phyloP scores from a whole-genome alignment of 1,140 invertebrate species.

The Cepaea nemoralis region DNA sequence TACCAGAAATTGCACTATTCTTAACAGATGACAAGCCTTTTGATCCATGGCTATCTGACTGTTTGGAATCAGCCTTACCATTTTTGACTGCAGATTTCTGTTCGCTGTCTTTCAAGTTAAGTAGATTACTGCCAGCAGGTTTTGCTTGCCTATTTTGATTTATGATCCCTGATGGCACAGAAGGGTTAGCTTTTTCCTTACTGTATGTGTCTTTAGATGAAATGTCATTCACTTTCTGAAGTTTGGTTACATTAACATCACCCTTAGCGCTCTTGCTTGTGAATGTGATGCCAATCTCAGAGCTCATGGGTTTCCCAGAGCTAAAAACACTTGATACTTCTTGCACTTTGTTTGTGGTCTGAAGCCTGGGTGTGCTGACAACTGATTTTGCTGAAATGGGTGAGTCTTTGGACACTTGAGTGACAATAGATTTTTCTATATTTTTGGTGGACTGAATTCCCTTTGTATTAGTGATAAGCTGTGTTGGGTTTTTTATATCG shows the following conservation, averaged over 20 bases:
- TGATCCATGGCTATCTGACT: neutral
- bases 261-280: neutral
- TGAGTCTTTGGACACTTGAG: neutral
- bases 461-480: neutral
- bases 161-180: constrained; percentile 6
- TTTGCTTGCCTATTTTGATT: neutral
- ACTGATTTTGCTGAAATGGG: neutral
- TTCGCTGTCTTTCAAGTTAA: neutral
- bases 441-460: neutral
- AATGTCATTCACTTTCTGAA: neutral
- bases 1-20: neutral
- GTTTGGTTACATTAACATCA: neutral
- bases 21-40: neutral
- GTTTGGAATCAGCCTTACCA: neutral
- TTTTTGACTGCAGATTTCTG: neutral
- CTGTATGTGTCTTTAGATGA: neutral
- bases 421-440: neutral
- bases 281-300: neutral
- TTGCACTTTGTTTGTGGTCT: neutral
- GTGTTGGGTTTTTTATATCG: neutral
- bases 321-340: neutral
- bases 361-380: neutral
- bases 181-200: constrained; percentile 13
- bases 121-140: neutral
- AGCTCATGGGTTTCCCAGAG: neutral